Base-by-base conservation (phyloP, 2,888 invertebrate species). In the Scaptomyza cyrtandrae region DNA sequence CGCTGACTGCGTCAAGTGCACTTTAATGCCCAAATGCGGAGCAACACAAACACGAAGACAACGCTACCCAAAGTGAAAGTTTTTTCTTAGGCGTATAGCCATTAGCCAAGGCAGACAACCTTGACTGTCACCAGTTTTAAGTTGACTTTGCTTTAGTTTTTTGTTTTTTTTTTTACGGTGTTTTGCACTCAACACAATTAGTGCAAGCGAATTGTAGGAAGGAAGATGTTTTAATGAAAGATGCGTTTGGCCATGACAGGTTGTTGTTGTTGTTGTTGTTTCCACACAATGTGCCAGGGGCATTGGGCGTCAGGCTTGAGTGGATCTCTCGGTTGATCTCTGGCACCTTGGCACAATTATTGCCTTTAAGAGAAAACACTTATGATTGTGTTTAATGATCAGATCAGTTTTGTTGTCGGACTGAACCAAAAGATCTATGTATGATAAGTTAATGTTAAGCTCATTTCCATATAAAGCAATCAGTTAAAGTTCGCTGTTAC, bases 1-100 rank as follows among this genome's bases (percentile, higher is more conserved):
- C 61, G 48, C 49, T 33, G 59, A 49, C 48, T 65, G 66, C 75
- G 52, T 71, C 83, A 79, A 79, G 72, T 73, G 78, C 85, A 81
- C 71, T 68, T 85, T 86, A 84, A 75, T 84, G 84, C 66, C 81
- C 86, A 81, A 86, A 75, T 73, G 69, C 72, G 69, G 57, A 72
- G 78, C 71, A 19, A 19, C 66, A 39, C 46, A 19, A 66, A 69
- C 50, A 56, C 41, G 56, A 61, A 60, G 6, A 65, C 56, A 60
- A 66, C 33, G 19, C 19, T 60, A 62, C 9, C 50, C 70, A 72
- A 85, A 85, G 85, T 85, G 85, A 85, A 85, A 85, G 85, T 85
- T 86, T 76, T 76, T 54, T 74, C 72, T 66, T 59, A 58, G 63
- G 33, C 59, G 48, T 3, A 37, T 27, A 54, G 66, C 69, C 73